Conservation (phyloP, 1,140 invertebrate genomes). For the Formica exsecta region DNA sequence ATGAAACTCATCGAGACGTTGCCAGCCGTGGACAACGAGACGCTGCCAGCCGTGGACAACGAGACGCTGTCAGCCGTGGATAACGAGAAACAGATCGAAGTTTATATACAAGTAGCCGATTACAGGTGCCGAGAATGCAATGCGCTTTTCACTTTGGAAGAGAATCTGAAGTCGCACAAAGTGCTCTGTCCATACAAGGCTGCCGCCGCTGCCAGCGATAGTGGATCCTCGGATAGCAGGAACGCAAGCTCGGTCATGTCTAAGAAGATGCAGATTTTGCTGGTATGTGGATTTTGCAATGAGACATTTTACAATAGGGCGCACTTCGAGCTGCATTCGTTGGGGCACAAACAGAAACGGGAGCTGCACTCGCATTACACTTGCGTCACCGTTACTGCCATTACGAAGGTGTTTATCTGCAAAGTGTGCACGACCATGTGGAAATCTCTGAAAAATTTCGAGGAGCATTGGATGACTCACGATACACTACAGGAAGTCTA, state of each 20-base stretch:
- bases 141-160: conserved; percentile 70
- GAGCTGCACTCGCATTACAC: conserved; percentile 51
- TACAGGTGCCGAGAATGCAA: conserved; percentile 80
- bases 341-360: conserved; percentile 65
- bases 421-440: conserved; percentile 68
- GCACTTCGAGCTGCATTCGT: conserved; percentile 72
- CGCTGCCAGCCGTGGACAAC: neutral
- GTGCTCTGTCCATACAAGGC: conserved; percentile 18
- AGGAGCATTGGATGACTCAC: conserved; percentile 77
- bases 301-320: conserved; percentile 58
- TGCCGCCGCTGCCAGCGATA: neutral
- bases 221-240: neutral
- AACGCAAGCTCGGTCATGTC: neutral
- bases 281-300: conserved; percentile 73
- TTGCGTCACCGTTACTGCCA: conserved; percentile 46
- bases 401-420: conserved; percentile 69
- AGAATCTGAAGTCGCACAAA: conserved; percentile 72
- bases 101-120: conserved; percentile 79
- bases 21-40: neutral
- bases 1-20: neutral
- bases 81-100: conserved; percentile 24
- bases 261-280: neutral
- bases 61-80: neutral
- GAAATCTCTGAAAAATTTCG: conserved; percentile 63
- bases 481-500: conserved; percentile 56